Conservation (phyloP, 2,797 vertebrate genomes). For the Cephalopachus bancanus region DNA sequence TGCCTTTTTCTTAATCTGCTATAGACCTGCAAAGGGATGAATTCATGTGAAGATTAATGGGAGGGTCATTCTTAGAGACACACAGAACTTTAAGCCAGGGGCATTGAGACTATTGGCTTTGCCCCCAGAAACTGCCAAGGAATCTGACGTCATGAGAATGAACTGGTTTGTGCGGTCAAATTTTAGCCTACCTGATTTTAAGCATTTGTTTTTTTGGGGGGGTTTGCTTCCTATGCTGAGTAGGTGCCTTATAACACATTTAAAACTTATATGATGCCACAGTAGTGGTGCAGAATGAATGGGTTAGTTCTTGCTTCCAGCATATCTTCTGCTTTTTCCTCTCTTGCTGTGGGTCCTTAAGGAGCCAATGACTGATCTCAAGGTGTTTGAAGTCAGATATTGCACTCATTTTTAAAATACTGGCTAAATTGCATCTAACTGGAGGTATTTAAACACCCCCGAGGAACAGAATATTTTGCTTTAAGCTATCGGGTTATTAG, state of each 20-base stretch:
- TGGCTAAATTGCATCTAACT: not conserved
- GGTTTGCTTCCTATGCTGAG: not conserved
- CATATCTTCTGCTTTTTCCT: not conserved
- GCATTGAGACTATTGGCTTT: constrained; percentile 16
- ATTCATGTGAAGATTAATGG: not conserved
- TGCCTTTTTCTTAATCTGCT: constrained; percentile 36
- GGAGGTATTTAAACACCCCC: not conserved
- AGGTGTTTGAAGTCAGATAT: not conserved
- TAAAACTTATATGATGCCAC: not conserved
- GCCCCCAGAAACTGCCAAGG: not conserved
- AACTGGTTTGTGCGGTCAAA: not conserved
- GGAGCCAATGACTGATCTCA: not conserved
- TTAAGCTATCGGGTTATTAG: constrained; percentile 24
- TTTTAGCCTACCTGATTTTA: not conserved
- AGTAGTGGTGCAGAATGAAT: not conserved
- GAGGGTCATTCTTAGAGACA: not conserved
- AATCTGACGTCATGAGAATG: not conserved
- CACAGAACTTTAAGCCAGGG: not conserved
- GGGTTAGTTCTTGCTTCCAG: not conserved
- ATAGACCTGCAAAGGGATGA: constrained; percentile 27
- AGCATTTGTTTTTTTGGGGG: not conserved
- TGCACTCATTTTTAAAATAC: not conserved
- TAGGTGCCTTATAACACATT: not conserved
- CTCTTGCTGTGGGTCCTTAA: not conserved
- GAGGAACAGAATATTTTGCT: not conserved